Evolutionary conservation across 2,888 invertebrate genomes (phyloP).

Genomic region (Pristionchus exspectatus): DNA sequence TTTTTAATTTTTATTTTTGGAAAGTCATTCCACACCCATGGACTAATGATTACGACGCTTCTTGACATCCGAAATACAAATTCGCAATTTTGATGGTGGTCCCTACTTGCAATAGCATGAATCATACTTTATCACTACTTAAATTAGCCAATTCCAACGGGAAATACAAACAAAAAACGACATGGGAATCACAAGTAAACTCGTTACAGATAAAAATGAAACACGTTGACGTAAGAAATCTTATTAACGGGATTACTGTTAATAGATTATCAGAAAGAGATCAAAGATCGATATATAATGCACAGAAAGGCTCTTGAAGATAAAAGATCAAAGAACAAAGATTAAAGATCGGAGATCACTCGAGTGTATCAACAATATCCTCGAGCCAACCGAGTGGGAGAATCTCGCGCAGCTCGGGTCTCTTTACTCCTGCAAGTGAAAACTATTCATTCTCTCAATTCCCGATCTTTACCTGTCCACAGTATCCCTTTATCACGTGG

Average conservation of each 20-base stretch:
- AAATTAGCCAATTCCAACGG: background rate
- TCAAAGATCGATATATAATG: background rate
- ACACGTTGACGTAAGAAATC: background rate
- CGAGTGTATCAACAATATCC: background rate
- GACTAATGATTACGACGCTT: too few species aligned
- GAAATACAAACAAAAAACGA: background rate
- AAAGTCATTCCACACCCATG: too few species aligned
- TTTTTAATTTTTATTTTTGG: too few species aligned
- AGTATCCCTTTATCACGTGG: background rate
- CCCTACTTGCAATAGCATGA: background rate
- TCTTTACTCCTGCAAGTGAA: background rate
- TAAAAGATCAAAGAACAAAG: constrained; percentile 11
- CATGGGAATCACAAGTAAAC: background rate
- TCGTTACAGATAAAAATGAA: background rate
- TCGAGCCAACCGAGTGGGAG: constrained; percentile 22
- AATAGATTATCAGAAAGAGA: background rate
- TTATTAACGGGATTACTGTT: background rate
- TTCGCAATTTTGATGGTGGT: too few species aligned
- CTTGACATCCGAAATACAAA: too few species aligned
- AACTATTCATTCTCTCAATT: background rate
- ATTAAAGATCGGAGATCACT: background rate
- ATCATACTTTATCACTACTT: background rate
- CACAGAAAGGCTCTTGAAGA: background rate
- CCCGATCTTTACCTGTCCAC: background rate
- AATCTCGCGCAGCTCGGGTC: background rate